phyloP scores from a whole-genome alignment of 1,140 invertebrate species.

The Cylas formicarius region DNA sequence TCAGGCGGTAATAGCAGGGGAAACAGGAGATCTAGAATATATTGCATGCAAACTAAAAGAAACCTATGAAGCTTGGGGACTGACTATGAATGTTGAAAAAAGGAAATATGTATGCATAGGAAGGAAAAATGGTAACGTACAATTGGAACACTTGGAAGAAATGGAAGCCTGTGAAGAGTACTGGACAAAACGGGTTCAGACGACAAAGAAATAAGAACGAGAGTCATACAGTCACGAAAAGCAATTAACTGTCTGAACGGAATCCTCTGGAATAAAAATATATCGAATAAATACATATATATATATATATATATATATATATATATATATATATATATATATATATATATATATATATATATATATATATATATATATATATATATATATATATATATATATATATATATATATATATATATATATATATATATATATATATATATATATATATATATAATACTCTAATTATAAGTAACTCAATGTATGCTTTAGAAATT shows the following conservation, averaged over 20 bases:
- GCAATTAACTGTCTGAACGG: conserved; percentile 2
- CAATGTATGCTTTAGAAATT: too few species aligned
- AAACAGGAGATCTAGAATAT: conserved; percentile 12
- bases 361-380: too few species aligned
- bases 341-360: too few species aligned
- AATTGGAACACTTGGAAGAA: background rate
- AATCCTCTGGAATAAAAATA: conserved; percentile 4
- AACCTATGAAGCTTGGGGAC: conserved; percentile 2
- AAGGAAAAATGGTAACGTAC: background rate
- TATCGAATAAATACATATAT: too few species aligned
- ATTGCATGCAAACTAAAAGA: conserved; percentile 9
- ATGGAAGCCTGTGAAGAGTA: background rate
- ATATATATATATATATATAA: too few species aligned
- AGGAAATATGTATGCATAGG: conserved; percentile 4
- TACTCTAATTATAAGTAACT: too few species aligned
- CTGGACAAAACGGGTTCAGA: conserved; percentile 4
- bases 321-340: too few species aligned
- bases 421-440: too few species aligned
- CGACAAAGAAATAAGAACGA: conserved; percentile 5
- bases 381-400: too few species aligned
- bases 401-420: too few species aligned
- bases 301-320: too few species aligned
- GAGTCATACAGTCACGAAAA: conserved; percentile 7
- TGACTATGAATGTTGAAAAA: conserved; percentile 5
- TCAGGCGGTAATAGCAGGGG: conserved; percentile 1